Base-by-base conservation (phyloP, 37 sponge, comb jelly and placozoan species). In the Dysidea cf. avara region DNA sequence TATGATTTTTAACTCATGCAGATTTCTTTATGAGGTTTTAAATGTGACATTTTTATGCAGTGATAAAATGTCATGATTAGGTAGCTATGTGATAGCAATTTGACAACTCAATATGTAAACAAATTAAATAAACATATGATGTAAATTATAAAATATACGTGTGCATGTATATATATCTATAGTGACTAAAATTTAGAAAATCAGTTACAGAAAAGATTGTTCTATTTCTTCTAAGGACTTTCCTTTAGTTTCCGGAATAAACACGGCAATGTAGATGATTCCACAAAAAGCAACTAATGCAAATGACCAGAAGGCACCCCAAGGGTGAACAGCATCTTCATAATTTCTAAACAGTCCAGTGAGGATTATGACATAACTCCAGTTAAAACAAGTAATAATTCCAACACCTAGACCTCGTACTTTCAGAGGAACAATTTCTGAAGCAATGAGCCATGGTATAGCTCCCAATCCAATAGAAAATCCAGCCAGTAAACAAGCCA, bases 231-330 rank as follows among this genome's bases (percentile, higher is more conserved):
- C 87, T 35, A 96, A 65, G 3, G 71, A 67, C 37, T 68, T 82
- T 12, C 93, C 89, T 51, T 92, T 96, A 14, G 90, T 89, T 64
- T 96, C 96, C 1, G 96, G 96, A 0, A 92, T 65, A 37, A 96
- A 81, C 14, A 92, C 11, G 12, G 86, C 3, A 11, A 96, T 87
- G 49, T 88, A 88, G 16, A 85, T 14, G 26, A 87, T 69, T 14
- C 78, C 46, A 0, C 75, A 14, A 0, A 83, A n/a, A 55, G 65
- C 70, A 34, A 92, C 20, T 11, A 76, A 20, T 2, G 85, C 46
- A 56, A 89, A 89, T 18, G 77, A 72, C 77, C 81, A 87, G 75
- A 90, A 92, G 0, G 86, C 83, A 48, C 39, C 55, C 18, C 67
- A 31, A 1, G 51, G 34, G 2, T 21, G 51, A 0, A 90, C 66